Conservation (phyloP, 1,140 invertebrate species). For the Tachypleus tridentatus region DNA sequence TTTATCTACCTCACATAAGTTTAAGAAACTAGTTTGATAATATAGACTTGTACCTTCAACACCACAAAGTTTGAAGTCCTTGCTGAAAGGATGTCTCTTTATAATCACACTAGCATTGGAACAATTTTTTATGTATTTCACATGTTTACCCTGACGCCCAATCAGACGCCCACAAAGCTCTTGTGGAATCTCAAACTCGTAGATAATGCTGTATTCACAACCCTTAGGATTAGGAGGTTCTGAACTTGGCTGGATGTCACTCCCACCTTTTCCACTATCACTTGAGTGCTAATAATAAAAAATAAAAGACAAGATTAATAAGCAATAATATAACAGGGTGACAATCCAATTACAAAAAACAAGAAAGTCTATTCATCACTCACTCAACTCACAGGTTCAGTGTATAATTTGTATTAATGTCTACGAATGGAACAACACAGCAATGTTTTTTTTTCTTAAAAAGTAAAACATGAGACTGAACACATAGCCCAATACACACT, state of each 20-base stretch:
- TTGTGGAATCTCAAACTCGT: constrained; percentile 65
- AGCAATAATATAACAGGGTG: too few relatives aligned
- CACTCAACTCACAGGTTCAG: too few relatives aligned
- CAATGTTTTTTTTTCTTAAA: too few relatives aligned
- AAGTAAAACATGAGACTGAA: too few relatives aligned
- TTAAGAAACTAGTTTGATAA: neutral
- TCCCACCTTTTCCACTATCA: constrained; percentile 61
- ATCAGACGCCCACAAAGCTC: constrained; percentile 72
- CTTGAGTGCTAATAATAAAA: constrained; percentile 36
- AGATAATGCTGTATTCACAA: constrained; percentile 31
- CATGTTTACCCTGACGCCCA: constrained; percentile 65
- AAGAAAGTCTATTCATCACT: too few relatives aligned
- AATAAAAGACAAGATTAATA: too few relatives aligned
- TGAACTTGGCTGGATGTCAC: constrained; percentile 44
- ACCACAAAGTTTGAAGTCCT: constrained; percentile 62
- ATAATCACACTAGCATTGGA: constrained; percentile 64
- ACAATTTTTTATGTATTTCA: constrained; percentile 62
- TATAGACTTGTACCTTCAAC: constrained; percentile 52
- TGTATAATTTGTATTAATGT: too few relatives aligned
- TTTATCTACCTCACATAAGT: too few relatives aligned
- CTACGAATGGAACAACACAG: too few relatives aligned
- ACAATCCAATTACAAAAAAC: too few relatives aligned
- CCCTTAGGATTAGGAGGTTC: constrained; percentile 19
- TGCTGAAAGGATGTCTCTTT: constrained; percentile 55
- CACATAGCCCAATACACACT: too few relatives aligned